phyloP scores from a whole-genome alignment of 2,888 invertebrate species.

The Dryococelus australis region DNA sequence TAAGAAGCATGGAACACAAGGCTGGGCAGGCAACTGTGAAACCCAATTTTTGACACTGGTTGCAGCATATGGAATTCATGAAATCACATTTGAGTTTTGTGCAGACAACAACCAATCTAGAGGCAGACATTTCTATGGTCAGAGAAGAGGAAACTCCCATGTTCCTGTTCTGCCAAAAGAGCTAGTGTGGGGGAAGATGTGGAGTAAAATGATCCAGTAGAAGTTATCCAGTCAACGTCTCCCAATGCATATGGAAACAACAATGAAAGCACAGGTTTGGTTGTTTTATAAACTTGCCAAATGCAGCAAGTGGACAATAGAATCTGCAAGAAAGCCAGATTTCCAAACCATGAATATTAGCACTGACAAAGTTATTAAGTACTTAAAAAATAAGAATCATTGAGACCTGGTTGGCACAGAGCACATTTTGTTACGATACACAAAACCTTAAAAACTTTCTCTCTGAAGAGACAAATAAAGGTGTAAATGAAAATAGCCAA shows the following conservation, averaged over 20 bases:
- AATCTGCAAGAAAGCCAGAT: no score
- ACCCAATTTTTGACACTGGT: conserved; percentile 29
- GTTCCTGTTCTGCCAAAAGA: not conserved
- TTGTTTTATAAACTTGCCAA: not conserved
- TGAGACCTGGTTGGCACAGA: not conserved
- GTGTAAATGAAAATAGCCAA: conserved; percentile 21
- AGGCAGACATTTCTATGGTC: not conserved
- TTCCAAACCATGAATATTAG: not conserved
- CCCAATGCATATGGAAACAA: not conserved
- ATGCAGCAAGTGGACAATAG: not conserved
- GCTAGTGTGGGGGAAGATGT: not conserved
- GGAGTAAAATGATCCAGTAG: not conserved
- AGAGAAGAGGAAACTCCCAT: no score
- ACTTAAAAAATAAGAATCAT: not conserved
- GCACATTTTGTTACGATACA: conserved; percentile 18
- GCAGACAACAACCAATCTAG: not conserved
- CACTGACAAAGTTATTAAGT: conserved; percentile 21
- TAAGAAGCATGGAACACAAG: not conserved
- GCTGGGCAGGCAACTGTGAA: conserved; percentile 6
- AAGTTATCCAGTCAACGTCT: not conserved
- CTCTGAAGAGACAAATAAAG: conserved; percentile 20
- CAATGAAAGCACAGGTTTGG: not conserved
- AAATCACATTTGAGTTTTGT: not conserved
- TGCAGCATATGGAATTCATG: conserved; percentile 24
- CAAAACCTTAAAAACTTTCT: conserved; percentile 25